Percentiles rank a stretch among this genome's conserved stretches.
phyloP scores from a whole-genome alignment of 2,888 invertebrate species.

The Lamproptera curius region DNA sequence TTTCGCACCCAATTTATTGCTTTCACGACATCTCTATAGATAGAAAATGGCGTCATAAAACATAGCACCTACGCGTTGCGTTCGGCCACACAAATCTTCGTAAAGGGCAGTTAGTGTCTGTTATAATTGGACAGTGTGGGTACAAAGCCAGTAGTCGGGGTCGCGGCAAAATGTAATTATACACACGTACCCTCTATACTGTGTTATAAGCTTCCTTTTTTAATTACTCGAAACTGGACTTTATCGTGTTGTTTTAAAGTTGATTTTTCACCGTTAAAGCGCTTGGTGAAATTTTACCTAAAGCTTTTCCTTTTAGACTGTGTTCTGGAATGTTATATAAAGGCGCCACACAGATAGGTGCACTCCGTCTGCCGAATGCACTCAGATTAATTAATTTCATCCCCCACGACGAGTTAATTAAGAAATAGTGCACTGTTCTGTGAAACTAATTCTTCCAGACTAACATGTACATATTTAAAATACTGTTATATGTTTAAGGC shows the following conservation, averaged over 20 bases:
- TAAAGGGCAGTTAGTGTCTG: constrained; percentile 33
- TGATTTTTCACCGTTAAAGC: constrained; percentile 26
- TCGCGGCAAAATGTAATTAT: constrained; percentile 54
- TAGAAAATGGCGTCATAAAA: constrained; percentile 5
- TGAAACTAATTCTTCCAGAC: too few relatives aligned
- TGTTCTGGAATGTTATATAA: constrained; percentile 53
- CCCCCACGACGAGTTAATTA: constrained; percentile 64
- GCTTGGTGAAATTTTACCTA: constrained; percentile 41
- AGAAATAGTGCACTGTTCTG: constrained; percentile 23
- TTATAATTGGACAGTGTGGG: constrained; percentile 46
- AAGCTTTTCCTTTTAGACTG: constrained; percentile 57
- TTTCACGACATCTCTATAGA: constrained; percentile 7
- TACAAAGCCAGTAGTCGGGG: constrained; percentile 40
- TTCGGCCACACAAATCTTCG: constrained; percentile 5
- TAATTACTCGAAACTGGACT: constrained; percentile 31
- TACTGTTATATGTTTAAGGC: too few relatives aligned
- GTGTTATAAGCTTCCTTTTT: constrained; percentile 19
- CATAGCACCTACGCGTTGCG: not conserved
- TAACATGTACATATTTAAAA: too few relatives aligned
- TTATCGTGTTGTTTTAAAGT: constrained; percentile 31
- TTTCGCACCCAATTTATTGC: constrained; percentile 7
- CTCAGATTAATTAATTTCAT: constrained; percentile 53
- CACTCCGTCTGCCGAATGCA: constrained; percentile 47
- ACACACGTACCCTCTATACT: constrained; percentile 33
- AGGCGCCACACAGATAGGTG: constrained; percentile 56